Percentiles rank a stretch among this genome's conserved stretches.
These are phyloP conservation scores for Horisme vitalbata DNA, from an alignment of 2,888 invertebrate genomes.

Conservation along the genomic window DNA sequence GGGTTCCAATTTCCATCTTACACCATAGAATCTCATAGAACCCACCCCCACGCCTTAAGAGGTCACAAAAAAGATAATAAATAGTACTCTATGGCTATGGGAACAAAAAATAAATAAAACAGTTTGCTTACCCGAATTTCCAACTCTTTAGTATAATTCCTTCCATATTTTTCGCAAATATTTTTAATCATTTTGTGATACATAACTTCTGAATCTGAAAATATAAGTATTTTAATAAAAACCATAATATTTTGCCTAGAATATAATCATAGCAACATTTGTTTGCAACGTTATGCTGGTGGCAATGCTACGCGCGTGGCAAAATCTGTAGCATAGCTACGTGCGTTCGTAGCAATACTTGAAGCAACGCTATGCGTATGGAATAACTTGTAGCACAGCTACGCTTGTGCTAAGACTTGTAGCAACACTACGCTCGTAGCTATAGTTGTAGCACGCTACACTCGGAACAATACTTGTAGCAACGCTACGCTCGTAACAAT, in stretches of 20 bases:
- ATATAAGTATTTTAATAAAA: neutral
- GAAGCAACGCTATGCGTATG: neutral
- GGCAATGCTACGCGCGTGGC: neutral
- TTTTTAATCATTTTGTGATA: constrained; percentile 54
- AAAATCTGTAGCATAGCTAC: neutral
- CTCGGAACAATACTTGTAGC: too few relatives aligned
- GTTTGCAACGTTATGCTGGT: neutral
- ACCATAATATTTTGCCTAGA: too few relatives aligned
- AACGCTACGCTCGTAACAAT: neutral
- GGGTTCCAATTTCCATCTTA: too few relatives aligned
- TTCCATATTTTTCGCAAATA: constrained; percentile 54
- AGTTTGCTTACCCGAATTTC: constrained; percentile 40
- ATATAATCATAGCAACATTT: neutral
- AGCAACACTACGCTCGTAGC: neutral
- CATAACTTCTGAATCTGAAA: constrained; percentile 60
- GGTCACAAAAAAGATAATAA: too few relatives aligned
- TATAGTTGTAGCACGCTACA: too few relatives aligned
- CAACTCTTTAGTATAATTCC: constrained; percentile 48
- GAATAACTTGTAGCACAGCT: neutral
- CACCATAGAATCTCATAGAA: too few relatives aligned
- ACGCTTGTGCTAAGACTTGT: neutral
- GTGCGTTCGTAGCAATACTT: neutral
- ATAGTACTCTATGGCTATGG: neutral
- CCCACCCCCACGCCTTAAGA: too few relatives aligned
- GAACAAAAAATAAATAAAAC: neutral